Evolutionary conservation across 2,113 vertebrate genomes (phyloP).

Genomic region (Alces alces): DNA sequence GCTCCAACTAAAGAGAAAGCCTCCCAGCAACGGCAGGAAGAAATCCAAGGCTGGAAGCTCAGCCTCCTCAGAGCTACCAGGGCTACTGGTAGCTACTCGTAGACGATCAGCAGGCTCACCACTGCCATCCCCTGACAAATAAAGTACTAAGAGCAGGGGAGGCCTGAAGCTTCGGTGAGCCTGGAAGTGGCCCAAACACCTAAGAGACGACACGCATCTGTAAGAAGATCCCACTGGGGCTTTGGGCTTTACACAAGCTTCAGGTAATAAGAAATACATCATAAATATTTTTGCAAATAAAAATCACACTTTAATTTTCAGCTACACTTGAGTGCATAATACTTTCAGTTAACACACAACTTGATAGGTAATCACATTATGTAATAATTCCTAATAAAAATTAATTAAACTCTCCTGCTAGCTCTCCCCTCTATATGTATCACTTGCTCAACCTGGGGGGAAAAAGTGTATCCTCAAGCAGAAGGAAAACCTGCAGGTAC

Average conservation of each 20-base stretch:
- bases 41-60: not conserved
- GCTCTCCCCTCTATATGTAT: not conserved
- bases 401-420: not conserved
- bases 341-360: not conserved
- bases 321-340: not conserved
- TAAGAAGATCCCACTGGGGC: not conserved
- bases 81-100: fast-evolving
- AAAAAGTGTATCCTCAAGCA: not conserved
- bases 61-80: not conserved
- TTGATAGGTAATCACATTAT: not conserved
- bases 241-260: not conserved
- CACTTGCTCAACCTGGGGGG: not conserved
- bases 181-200: not conserved
- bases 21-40: not conserved
- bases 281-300: not conserved
- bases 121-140: not conserved
- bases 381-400: conserved; percentile 18
- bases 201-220: not conserved
- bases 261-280: not conserved
- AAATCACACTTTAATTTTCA: not conserved
- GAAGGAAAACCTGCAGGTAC: not conserved
- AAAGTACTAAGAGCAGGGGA: not conserved
- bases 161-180: not conserved
- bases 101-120: not conserved
- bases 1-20: no score